phyloP scores from a whole-genome alignment of 2,113 vertebrate species.

The Australoheros scitulus region DNA sequence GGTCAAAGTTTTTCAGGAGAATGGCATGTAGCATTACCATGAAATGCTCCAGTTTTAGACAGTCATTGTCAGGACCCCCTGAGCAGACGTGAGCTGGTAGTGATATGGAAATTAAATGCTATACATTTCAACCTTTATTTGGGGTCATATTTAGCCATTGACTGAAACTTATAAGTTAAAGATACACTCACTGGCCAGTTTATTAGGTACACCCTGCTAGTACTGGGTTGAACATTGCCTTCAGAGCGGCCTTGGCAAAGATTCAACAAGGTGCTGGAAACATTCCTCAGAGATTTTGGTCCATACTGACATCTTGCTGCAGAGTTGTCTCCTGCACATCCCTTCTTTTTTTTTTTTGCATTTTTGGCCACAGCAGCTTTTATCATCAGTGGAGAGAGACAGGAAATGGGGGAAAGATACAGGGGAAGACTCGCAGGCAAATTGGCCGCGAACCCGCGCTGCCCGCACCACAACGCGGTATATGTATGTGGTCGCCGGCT shows the following conservation, averaged over 20 bases:
- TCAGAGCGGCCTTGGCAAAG: not conserved
- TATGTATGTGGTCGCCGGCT: too few relatives aligned
- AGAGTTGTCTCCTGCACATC: not conserved
- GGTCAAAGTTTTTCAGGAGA: not conserved
- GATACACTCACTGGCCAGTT: not conserved
- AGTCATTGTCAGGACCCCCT: not conserved
- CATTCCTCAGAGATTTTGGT: not conserved
- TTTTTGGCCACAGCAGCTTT: too few relatives aligned
- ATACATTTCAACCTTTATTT: not conserved
- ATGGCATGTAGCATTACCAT: not conserved
- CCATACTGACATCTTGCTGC: not conserved
- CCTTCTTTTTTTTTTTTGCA: not conserved
- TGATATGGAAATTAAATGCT: not conserved
- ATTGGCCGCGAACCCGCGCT: too few relatives aligned
- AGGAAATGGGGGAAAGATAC: too few relatives aligned
- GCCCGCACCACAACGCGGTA: too few relatives aligned
- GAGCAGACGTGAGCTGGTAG: not conserved
- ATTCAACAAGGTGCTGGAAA: not conserved
- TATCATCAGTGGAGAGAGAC: too few relatives aligned
- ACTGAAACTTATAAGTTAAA: not conserved
- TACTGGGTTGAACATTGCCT: not conserved
- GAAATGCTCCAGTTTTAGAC: not conserved
- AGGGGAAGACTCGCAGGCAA: too few relatives aligned
- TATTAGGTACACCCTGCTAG: not conserved
- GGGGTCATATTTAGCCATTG: not conserved